phyloP scores from a whole-genome alignment of 2,888 invertebrate genomes.

The Sabatieria punctata region DNA sequence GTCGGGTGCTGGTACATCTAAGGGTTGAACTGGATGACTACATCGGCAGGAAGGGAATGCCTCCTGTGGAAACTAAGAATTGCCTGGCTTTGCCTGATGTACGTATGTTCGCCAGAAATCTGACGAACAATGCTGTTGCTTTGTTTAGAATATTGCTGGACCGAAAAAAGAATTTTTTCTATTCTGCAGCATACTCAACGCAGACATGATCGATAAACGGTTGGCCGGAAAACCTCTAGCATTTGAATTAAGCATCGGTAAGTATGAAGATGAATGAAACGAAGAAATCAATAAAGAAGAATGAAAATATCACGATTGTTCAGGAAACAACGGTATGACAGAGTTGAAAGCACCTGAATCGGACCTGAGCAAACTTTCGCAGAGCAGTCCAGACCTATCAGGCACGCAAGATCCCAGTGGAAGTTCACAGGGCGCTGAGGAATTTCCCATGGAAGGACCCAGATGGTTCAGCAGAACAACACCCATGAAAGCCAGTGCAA shows the following conservation, averaged over 20 bases:
- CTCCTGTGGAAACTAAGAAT: conserved; percentile 49
- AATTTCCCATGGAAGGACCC: neutral
- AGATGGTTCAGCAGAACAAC: neutral
- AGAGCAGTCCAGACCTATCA: too few species aligned
- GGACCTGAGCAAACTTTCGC: too few species aligned
- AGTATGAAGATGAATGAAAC: too few species aligned
- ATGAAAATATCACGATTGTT: neutral
- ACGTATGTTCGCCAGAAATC: neutral
- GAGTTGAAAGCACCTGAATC: too few species aligned
- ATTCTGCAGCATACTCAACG: conserved; percentile 1
- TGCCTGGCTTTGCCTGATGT: conserved; percentile 55
- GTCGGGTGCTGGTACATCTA: conserved; percentile 6
- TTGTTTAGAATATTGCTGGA: neutral
- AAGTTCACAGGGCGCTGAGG: too few species aligned
- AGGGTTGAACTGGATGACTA: conserved; percentile 7
- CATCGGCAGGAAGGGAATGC: conserved; percentile 1
- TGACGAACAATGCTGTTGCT: neutral
- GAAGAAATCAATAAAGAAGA: neutral
- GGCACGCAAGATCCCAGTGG: too few species aligned
- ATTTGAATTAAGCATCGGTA: conserved; percentile 1
- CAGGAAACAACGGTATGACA: too few species aligned
- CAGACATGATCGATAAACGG: conserved; percentile 1
- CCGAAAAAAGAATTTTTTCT: conserved; percentile 4
- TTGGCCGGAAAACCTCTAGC: neutral
- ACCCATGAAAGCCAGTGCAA: neutral